Evolutionary conservation across 2,888 invertebrate species (phyloP).

Genomic region (Drosophila neoperkinsi): DNA sequence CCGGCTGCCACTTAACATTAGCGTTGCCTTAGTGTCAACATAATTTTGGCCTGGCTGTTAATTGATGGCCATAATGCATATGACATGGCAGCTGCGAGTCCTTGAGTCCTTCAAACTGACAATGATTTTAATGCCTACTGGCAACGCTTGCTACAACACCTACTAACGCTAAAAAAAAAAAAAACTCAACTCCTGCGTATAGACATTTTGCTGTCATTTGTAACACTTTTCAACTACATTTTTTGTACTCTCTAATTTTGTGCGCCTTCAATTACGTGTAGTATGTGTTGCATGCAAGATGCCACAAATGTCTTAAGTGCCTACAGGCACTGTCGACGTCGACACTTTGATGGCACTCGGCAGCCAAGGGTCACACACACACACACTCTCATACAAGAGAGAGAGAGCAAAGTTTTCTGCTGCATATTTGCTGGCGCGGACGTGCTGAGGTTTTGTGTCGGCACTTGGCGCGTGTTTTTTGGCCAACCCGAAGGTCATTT

Average conservation of each 20-base stretch:
- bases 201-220: conserved; percentile 64
- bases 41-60: conserved; percentile 62
- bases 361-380: conserved; percentile 53
- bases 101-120: conserved; percentile 43
- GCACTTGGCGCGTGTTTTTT: conserved; percentile 58
- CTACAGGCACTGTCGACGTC: conserved; percentile 53
- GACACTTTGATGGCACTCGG: conserved; percentile 70
- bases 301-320: conserved; percentile 74
- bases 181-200: conserved; percentile 48
- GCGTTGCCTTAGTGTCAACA: conserved; percentile 64
- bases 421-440: conserved; percentile 58
- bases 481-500: conserved; percentile 65
- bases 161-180: background rate
- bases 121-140: conserved; percentile 71
- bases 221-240: conserved; percentile 58
- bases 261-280: conserved; percentile 60
- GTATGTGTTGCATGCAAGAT: conserved; percentile 61
- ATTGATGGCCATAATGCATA: conserved; percentile 72
- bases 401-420: conserved; percentile 23
- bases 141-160: conserved; percentile 35
- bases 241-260: conserved; percentile 33
- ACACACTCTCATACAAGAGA: conserved; percentile 14
- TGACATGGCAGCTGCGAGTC: conserved; percentile 36
- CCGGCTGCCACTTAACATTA: conserved; percentile 51
- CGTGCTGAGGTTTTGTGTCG: conserved; percentile 66